Evolutionary conservation across 2,797 vertebrate species (phyloP), one percentile per base, ranked within the genome.

Genomic region (Dermochelys coriacea): DNA sequence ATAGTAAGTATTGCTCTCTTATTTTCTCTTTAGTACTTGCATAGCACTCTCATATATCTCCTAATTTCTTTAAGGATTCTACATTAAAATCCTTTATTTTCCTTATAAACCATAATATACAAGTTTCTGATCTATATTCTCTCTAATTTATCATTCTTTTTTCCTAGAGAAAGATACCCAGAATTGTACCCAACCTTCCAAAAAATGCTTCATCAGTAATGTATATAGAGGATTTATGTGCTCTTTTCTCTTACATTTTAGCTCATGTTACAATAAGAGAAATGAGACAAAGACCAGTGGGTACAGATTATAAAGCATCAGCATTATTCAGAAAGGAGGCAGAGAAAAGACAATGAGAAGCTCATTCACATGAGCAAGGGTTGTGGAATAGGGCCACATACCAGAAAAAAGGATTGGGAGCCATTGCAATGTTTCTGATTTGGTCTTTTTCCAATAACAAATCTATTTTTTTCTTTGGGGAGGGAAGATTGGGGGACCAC

Each of bases 261-360:
- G 68, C 18, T 93, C 82, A 84, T 86, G 57, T n/a, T 77, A 1
- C n/a, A 11, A 47, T 34, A 84, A 34, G 75, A 83, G 18, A 68
- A 68, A 68, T 10, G 64, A 68, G 37, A 74, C 21, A 71, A 25
- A 19, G 75, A 80, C 1, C 89, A 82, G 21, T 45, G 55, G 12
- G 45, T 89, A 12, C 55, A 27, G 1, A 85, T 7, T 29, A 84
- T n/a, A 23, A 1, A 85, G 5, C 25, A 87, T 41, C 55, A 50
- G 45, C 37, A 88, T n/a, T 5, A 8, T 93, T 52, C 93, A 86
- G 89, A 88, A 12, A 55, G 52, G 6, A 86, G 88, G 86, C 94
- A 95, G 78, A 91, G 75, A 85, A 78, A 90, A 85, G 93, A 47
- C 64, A 95, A 80, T 27, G 52, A 50, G 86, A 9, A 92, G 47